Conservation (phyloP, 2,797 vertebrate species). For the Spinus pinus region DNA sequence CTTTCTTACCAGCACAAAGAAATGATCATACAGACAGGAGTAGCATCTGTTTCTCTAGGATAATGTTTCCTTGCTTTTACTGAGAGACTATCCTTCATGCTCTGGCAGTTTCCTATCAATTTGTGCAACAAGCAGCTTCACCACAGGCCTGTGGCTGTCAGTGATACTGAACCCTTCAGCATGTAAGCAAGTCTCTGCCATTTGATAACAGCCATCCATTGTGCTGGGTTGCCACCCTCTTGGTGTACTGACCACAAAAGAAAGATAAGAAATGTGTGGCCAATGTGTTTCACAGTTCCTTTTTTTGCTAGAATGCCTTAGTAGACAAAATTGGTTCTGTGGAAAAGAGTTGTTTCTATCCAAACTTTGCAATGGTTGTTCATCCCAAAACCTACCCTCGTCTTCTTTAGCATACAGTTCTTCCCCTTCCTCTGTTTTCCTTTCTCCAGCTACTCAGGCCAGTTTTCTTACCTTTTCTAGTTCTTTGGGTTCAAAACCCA, state of each 20-base stretch:
- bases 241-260: background rate
- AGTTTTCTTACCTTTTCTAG: background rate
- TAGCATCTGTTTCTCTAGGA: background rate
- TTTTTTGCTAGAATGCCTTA: background rate
- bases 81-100: background rate
- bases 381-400: background rate
- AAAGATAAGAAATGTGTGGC: background rate
- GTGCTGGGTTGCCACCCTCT: background rate
- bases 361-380: background rate
- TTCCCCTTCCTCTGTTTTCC: background rate
- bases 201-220: background rate
- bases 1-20: background rate
- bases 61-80: background rate
- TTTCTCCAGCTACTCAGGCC: background rate
- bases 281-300: background rate
- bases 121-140: background rate
- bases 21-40: background rate
- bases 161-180: background rate
- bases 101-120: background rate
- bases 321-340: background rate
- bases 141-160: background rate
- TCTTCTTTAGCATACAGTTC: background rate
- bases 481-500: background rate
- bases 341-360: background rate
- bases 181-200: background rate